A percentile compares a stretch with the other conserved stretches of the same genome.
Evolutionary conservation across 2,888 invertebrate genomes (phyloP).

Genomic region (Homarus gammarus): DNA sequence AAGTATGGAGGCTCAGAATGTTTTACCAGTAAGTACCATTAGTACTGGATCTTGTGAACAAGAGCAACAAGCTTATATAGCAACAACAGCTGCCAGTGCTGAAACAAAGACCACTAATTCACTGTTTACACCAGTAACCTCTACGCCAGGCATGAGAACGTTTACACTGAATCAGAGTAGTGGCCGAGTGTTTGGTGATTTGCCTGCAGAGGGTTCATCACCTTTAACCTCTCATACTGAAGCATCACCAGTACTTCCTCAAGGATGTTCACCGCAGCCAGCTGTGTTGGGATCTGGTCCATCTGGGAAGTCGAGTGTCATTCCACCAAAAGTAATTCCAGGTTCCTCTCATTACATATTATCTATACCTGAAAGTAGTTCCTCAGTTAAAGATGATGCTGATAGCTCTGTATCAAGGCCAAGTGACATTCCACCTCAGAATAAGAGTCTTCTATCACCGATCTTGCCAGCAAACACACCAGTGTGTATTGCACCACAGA

Average conservation of each 20-base stretch:
- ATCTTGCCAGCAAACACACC: background rate
- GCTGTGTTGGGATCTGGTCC: background rate
- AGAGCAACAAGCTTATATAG: slow-evolving; percentile 37
- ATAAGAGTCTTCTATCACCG: background rate
- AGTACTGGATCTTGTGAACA: background rate
- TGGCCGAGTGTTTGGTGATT: slow-evolving; percentile 45
- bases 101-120: slow-evolving; percentile 10
- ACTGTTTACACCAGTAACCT: background rate
- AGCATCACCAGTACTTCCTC: background rate
- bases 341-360: background rate
- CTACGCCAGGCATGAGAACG: slow-evolving; percentile 49
- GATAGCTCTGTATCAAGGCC: background rate
- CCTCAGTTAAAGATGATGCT: background rate
- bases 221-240: background rate
- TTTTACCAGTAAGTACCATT: background rate
- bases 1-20: background rate
- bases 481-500: background rate
- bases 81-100: slow-evolving; percentile 27
- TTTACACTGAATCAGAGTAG: slow-evolving; percentile 56
- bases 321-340: background rate
- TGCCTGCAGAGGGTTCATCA: background rate
- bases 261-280: background rate
- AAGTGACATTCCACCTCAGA: background rate
- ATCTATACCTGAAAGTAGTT: background rate
- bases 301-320: background rate